phyloP scores from a whole-genome alignment of 2,113 vertebrate genomes.

The Pao palembangensis region DNA sequence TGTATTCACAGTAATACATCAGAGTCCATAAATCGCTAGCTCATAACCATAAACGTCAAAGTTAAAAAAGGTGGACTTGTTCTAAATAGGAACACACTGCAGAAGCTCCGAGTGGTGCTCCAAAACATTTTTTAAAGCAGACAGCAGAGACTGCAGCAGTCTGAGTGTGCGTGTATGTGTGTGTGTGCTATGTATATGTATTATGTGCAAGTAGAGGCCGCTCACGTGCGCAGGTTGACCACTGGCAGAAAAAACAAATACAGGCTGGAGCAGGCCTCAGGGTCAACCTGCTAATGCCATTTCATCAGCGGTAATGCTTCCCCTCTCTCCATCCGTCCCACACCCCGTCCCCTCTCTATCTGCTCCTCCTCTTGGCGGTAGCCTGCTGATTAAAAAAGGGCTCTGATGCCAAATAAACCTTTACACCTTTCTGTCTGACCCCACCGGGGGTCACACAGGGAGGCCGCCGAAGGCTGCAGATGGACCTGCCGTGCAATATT shows the following conservation, averaged over 20 bases:
- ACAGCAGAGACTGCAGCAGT: too few species aligned
- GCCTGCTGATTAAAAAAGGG: conserved; percentile 55
- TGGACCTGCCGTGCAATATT: conserved; percentile 39
- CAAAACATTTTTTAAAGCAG: background rate
- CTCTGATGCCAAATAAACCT: conserved; percentile 49
- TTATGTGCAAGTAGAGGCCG: conserved; percentile 8
- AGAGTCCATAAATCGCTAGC: conserved; percentile 28
- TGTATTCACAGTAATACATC: conserved; percentile 1
- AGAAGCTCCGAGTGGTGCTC: conserved; percentile 6
- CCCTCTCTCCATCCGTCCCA: conserved; percentile 11
- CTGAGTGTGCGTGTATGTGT: too few species aligned
- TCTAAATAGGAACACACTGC: conserved; percentile 17
- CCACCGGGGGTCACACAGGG: conserved; percentile 21
- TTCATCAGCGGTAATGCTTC: conserved; percentile 41
- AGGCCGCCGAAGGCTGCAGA: conserved; percentile 50
- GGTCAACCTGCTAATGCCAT: conserved; percentile 48
- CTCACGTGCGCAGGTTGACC: conserved; percentile 5
- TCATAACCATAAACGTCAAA: conserved; percentile 27
- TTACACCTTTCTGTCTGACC: conserved; percentile 53
- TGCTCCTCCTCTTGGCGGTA: conserved; percentile 47
- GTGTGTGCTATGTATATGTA: too few species aligned
- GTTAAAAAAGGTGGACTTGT: conserved; percentile 16
- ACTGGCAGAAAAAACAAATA: conserved; percentile 45
- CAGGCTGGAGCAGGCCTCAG: conserved; percentile 31
- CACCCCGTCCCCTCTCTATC: background rate